Evolutionary conservation across 2,113 vertebrate species (phyloP).

Genomic region (Marmota flaviventris): DNA sequence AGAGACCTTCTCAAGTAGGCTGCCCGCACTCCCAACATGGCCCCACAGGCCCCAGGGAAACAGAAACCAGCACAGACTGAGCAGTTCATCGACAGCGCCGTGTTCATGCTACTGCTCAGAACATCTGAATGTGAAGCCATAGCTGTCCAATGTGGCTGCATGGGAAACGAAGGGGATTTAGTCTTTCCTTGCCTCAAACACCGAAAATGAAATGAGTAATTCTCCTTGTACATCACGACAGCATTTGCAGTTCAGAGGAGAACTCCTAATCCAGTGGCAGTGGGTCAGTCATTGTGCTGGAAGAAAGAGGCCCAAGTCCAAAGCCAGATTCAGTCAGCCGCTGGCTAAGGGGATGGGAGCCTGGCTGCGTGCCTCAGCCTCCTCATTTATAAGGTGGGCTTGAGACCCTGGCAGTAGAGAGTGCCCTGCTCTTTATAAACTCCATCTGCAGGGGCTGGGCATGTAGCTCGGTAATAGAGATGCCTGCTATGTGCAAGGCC

Average conservation of each 20-base stretch:
- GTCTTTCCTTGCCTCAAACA: neutral
- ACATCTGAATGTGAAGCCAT: neutral
- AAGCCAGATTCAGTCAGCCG: neutral
- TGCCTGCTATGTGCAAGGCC: neutral
- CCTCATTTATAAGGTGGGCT: neutral
- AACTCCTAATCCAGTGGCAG: neutral
- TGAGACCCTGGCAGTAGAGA: neutral
- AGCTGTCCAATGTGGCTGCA: rapidly evolving
- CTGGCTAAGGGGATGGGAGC: neutral
- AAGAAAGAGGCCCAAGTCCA: neutral
- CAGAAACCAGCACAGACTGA: rapidly evolving
- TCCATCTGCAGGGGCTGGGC: neutral
- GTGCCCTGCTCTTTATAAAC: neutral
- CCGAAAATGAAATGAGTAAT: rapidly evolving
- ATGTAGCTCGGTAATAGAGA: neutral
- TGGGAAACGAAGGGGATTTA: neutral
- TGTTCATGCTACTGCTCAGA: rapidly evolving
- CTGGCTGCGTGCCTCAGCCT: neutral
- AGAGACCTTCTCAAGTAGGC: rapidly evolving
- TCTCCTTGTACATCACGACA: too few species aligned
- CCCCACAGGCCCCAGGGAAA: too few species aligned
- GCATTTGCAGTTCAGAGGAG: neutral
- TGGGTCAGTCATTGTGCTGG: rapidly evolving
- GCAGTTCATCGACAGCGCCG: rapidly evolving
- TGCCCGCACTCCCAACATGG: neutral